Evolutionary conservation across 2,797 vertebrate genomes (phyloP).

Genomic region (Uromys caudimaculatus): DNA sequence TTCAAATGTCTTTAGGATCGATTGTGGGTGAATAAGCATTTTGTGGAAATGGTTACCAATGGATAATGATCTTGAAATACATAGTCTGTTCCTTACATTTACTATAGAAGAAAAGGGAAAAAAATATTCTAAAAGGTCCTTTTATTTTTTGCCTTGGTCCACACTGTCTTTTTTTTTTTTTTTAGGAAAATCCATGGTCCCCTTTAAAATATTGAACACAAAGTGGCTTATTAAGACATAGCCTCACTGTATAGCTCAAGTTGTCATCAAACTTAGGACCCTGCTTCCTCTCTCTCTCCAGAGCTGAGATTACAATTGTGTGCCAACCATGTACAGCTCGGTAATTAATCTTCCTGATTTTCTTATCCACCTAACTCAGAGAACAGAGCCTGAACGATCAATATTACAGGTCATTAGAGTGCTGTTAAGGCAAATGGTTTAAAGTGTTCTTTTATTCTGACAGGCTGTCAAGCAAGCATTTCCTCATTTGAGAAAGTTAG

Average conservation of each 20-base stretch:
- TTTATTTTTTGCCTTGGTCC: background rate
- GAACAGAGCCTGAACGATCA: background rate
- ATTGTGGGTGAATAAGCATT: conserved; percentile 3
- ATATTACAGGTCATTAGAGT: conserved; percentile 10
- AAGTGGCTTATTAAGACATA: background rate
- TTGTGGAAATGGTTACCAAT: background rate
- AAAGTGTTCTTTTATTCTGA: conserved; percentile 23
- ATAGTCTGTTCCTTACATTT: background rate
- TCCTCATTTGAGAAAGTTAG: conserved; percentile 54
- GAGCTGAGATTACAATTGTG: background rate
- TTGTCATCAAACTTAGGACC: background rate
- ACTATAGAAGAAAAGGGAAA: background rate
- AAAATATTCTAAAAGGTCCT: background rate
- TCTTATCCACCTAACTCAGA: background rate
- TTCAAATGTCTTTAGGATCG: background rate
- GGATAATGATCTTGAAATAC: background rate
- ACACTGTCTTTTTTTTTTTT: background rate
- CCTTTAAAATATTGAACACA: background rate
- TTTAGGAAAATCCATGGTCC: background rate
- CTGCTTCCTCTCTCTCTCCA: background rate
- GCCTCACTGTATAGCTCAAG: background rate
- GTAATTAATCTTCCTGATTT: background rate
- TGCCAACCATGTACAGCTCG: background rate
- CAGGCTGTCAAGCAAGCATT: conserved; percentile 31
- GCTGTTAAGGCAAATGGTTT: conserved; percentile 19